phyloP scores from a whole-genome alignment of 2,113 vertebrate species.

The Corythornis cristatus region DNA sequence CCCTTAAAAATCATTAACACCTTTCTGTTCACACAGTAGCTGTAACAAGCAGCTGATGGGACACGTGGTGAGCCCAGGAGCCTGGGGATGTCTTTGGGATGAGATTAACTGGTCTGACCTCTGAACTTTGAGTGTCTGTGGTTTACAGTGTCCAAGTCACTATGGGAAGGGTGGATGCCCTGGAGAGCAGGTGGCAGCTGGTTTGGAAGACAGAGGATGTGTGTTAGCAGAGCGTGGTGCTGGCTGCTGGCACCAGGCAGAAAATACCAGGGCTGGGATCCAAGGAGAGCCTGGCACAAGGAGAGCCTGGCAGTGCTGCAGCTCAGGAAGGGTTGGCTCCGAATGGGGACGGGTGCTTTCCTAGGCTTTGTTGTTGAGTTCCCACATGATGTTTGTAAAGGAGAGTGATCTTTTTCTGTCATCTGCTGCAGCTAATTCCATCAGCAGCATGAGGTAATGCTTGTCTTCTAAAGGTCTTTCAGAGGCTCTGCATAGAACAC shows the following conservation, averaged over 20 bases:
- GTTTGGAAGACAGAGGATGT: background rate
- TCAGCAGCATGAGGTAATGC: background rate
- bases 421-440: background rate
- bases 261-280: background rate
- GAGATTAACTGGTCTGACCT: background rate
- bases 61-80: background rate
- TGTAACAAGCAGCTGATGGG: background rate
- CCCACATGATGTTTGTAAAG: background rate
- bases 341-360: background rate
- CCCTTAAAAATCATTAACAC: background rate
- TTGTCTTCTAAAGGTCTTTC: background rate
- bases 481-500: background rate
- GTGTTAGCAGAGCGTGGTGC: background rate
- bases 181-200: background rate
- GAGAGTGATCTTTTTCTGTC: background rate
- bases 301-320: background rate
- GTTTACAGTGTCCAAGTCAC: fast-evolving
- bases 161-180: background rate
- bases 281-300: background rate
- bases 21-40: background rate
- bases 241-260: background rate
- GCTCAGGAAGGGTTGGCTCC: background rate
- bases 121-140: background rate
- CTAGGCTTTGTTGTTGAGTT: background rate
- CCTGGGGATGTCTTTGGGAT: background rate